Evolutionary conservation across 2,888 invertebrate genomes (phyloP), one percentile per base, ranked within the genome.

Genomic region (Alentia gelatinosa): DNA sequence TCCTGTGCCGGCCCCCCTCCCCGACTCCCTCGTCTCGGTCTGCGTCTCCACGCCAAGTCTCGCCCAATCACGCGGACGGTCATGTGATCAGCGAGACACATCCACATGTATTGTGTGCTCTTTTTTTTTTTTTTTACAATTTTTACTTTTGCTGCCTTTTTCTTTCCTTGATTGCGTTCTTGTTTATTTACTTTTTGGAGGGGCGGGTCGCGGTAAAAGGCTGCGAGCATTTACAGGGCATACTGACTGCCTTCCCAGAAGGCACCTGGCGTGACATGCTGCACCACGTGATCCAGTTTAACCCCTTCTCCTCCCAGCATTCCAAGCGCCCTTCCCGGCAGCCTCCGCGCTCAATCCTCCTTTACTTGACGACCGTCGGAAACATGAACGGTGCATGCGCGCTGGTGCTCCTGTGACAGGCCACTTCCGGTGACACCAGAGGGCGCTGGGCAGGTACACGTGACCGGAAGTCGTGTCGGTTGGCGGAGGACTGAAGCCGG

Each of bases 401-500:
- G 5, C 37, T 79, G 39, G 37, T 79, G 79, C 26, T 39, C 79
- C 79, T 19, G 37, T 37, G 79, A 79, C 79, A 79, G 79, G 37
- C 39, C 37, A 79, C 79, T 79, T 79, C 79, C 79, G 79, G 37
- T 39, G 79, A 35, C 79, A 79, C 39, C 35, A 79, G 79, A 79
- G 79, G 79, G 79, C 4, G 79, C 79, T 15, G 37, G 23, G 79
- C 79, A n/a, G n/a, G n/a, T n/a, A n/a, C 63, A 26, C 23, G 63
- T 26, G 63, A 26, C 26, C 23, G 63, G 63, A 26, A 26, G 63
- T 63, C 63, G 63, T 12, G 63, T 26, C 12, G 63, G n/a, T 12
- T 19, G 63, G 63, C 15, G 5, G 5, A 26, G 63, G n/a, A n/a
- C 5, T 12, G 63, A 9, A n/a, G 63, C 15, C 15, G 12, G 63